Conservation (phyloP, 2,797 vertebrate species). For the Sebastes taczanowskii region DNA sequence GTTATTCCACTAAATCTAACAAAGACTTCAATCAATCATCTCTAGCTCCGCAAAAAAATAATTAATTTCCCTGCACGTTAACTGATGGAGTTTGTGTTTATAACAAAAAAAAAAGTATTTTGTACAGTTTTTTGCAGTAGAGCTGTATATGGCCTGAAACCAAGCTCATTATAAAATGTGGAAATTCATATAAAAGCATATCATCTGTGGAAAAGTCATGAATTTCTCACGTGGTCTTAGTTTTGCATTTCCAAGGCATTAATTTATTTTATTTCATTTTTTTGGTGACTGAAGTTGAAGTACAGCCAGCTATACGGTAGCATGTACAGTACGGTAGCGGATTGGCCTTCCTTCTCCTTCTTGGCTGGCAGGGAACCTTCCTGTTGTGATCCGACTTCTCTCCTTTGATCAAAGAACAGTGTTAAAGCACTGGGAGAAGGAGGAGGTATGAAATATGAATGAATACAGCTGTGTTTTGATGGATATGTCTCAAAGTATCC, state of each 20-base stretch:
- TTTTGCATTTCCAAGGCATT: conserved; percentile 43
- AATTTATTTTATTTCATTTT: conserved; percentile 24
- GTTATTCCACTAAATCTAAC: conserved; percentile 69
- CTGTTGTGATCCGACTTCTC: conserved; percentile 82
- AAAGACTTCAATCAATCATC: conserved; percentile 73
- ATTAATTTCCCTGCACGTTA: conserved; percentile 41
- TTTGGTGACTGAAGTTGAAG: conserved; percentile 38
- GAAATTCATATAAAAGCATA: conserved; percentile 37
- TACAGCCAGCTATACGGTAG: conserved; percentile 44
- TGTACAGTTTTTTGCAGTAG: conserved; percentile 39
- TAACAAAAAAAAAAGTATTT: conserved; percentile 41
- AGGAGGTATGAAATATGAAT: conserved; percentile 86
- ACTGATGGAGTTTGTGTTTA: conserved; percentile 58
- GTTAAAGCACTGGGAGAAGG: conserved; percentile 83
- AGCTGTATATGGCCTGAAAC: conserved; percentile 16
- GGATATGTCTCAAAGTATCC: conserved; percentile 84
- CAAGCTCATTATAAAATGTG: conserved; percentile 27
- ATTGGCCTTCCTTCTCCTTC: conserved; percentile 73
- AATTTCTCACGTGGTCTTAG: conserved; percentile 34
- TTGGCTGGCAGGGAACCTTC: conserved; percentile 83
- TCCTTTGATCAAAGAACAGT: conserved; percentile 84
- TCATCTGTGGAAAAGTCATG: conserved; percentile 38
- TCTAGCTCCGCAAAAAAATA: conserved; percentile 37
- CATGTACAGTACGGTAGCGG: conserved; percentile 56
- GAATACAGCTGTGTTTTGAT: conserved; percentile 85